Conservation (phyloP, 2,113 vertebrate species). For the Cyprinus carpio region DNA sequence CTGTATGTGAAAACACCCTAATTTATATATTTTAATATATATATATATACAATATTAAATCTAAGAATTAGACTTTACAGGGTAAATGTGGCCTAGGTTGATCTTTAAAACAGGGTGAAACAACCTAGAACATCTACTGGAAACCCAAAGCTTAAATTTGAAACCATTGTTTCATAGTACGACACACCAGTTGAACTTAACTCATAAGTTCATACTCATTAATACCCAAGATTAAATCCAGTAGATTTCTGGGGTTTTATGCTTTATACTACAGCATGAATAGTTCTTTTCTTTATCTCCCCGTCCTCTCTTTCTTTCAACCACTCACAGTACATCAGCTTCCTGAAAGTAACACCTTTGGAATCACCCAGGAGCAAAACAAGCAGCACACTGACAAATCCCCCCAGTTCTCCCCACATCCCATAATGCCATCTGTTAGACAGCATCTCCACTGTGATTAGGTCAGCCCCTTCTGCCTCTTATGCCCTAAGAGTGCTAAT, state of each 20-base stretch:
- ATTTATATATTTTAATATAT: too few species aligned
- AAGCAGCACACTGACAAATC: slow-evolving; percentile 45
- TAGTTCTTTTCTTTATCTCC: neutral
- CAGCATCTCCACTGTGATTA: slow-evolving; percentile 49
- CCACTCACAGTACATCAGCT: slow-evolving; percentile 42
- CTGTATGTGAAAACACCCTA: neutral
- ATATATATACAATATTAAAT: neutral
- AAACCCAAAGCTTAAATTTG: neutral
- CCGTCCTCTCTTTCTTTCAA: neutral
- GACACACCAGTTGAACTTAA: slow-evolving; percentile 9
- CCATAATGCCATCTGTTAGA: slow-evolving; percentile 50
- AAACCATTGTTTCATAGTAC: neutral
- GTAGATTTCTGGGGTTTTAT: neutral
- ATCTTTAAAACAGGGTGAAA: neutral
- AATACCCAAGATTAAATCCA: neutral
- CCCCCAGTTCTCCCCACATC: slow-evolving; percentile 31
- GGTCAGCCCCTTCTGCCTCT: slow-evolving; percentile 48
- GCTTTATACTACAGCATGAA: slow-evolving; percentile 1
- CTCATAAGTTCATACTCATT: neutral
- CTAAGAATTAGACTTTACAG: neutral
- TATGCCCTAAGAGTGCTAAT: slow-evolving; percentile 30
- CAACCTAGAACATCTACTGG: slow-evolving; percentile 7
- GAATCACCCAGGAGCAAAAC: slow-evolving; percentile 49
- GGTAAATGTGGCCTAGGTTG: neutral
- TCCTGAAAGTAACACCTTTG: slow-evolving; percentile 40